Base-by-base conservation (phyloP, 2,113 vertebrate species). In the Neolamprologus fasciatus region DNA sequence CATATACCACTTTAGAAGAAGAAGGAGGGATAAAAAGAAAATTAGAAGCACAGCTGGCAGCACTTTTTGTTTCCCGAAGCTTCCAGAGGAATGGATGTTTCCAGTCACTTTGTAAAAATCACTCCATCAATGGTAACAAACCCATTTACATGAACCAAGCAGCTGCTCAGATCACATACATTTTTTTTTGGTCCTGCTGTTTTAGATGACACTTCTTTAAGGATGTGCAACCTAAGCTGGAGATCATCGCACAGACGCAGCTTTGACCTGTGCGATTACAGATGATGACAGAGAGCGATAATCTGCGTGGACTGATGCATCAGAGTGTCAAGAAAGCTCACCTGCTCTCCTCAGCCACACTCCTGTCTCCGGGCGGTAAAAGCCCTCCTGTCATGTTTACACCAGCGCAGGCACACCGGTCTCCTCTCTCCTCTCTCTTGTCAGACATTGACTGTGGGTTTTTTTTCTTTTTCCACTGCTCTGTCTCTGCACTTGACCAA, bases 401-500 rank as follows among this genome's bases (percentile, higher is more conserved):
- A 57, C 81, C 78, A 21, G 45, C 5, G 83, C 89, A 73, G 66
- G 66, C 78, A 79, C 82, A 21, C 86, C 8, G 53, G 51, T 87
- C 84, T 79, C 83, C 61, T 76, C 87, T 66, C 17, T 80, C 83
- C 76, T 85, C 84, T 53, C 53, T 73, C 80, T 83, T 88, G 82
- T 82, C 51, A 73, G 23, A 87, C 87, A 55, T 54, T 85, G 86
- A 87, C 88, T 88, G 23, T 40, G 87, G 26, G 1, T 0, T 0
- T 17, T 71, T 71, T 73, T 76, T 47, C 73, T 82, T 84, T 51
- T 79, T 86, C 40, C 91, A 92, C 89, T 58, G 83, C 93, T 94
- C 86, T 23, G 53, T 89, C 90, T 89, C 89, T 91, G 82, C 91
- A 94, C 93, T 95, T 95, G 94, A 95, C 92, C 93, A 86, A 83